Evolutionary conservation across 2,797 vertebrate species (phyloP).

Genomic region (Taeniopygia guttata): DNA sequence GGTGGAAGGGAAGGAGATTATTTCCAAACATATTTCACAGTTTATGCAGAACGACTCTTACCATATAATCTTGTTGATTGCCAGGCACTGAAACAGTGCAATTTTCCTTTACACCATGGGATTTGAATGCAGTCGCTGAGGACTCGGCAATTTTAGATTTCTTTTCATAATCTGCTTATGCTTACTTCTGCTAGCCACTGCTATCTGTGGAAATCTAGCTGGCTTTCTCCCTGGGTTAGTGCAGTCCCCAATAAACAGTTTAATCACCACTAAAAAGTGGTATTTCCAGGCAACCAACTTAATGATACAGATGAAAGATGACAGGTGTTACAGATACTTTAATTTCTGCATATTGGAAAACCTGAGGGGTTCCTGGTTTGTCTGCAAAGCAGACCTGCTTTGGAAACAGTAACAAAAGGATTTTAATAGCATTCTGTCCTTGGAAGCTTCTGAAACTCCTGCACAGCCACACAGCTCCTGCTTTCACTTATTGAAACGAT

Average conservation of each 20-base stretch:
- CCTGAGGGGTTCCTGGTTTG: background rate
- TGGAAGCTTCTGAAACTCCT: background rate
- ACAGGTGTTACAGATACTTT: slow-evolving; percentile 5
- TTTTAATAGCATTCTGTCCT: background rate
- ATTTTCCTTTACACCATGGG: background rate
- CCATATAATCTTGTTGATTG: slow-evolving; percentile 30
- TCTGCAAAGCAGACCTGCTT: background rate
- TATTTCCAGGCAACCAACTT: slow-evolving; percentile 25
- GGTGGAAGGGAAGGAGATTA: slow-evolving; percentile 10
- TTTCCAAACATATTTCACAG: slow-evolving; percentile 29
- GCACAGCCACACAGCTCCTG: background rate
- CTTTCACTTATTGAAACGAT: slow-evolving; percentile 26
- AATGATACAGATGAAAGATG: background rate
- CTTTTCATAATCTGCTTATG: background rate
- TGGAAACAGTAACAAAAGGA: background rate
- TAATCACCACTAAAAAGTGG: background rate
- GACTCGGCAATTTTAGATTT: slow-evolving; percentile 3
- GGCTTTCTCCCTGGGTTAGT: background rate
- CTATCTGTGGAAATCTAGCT: background rate
- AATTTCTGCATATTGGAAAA: slow-evolving; percentile 2
- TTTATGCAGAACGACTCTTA: background rate
- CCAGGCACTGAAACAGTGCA: background rate
- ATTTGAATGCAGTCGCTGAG: background rate
- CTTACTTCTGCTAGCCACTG: background rate
- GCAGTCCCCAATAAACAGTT: background rate